Evolutionary conservation across 2,888 invertebrate genomes (phyloP).

Genomic region (Leistus spinibarbis): DNA sequence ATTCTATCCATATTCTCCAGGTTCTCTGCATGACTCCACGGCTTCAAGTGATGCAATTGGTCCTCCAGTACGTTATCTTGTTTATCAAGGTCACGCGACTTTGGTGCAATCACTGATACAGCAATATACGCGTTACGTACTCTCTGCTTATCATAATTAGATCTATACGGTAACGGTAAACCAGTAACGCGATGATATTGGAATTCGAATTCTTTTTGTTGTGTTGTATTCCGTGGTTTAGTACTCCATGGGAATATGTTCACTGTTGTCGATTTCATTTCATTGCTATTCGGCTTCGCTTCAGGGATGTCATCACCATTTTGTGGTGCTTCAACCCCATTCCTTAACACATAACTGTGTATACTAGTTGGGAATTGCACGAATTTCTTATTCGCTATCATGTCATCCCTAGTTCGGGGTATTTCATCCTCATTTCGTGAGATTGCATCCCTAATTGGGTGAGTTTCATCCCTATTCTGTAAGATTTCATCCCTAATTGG

Average conservation of each 20-base stretch:
- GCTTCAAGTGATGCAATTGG: slow-evolving; percentile 54
- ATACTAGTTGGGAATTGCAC: neutral
- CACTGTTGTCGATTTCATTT: slow-evolving; percentile 37
- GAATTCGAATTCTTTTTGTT: slow-evolving; percentile 44
- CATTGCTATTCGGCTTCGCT: neutral
- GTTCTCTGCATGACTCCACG: slow-evolving; percentile 54
- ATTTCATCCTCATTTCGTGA: slow-evolving; percentile 18
- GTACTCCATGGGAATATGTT: slow-evolving; percentile 51
- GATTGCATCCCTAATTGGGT: too few relatives aligned
- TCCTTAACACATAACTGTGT: too few relatives aligned
- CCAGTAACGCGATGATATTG: slow-evolving; percentile 57
- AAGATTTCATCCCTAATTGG: neutral
- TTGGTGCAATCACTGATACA: slow-evolving; percentile 56
- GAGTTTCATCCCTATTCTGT: too few relatives aligned
- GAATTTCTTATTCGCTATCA: neutral
- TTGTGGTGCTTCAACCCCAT: slow-evolving; percentile 18
- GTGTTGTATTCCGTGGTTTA: neutral
- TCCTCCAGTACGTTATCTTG: slow-evolving; percentile 52
- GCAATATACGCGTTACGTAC: slow-evolving; percentile 55
- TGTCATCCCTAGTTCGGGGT: too few relatives aligned
- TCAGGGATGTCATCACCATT: neutral
- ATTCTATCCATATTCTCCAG: slow-evolving; percentile 52
- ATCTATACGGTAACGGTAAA: slow-evolving; percentile 48
- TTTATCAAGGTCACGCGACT: slow-evolving; percentile 47
- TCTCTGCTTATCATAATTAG: slow-evolving; percentile 51